A percentile compares a stretch with the other conserved stretches of the same genome.
Conservation (phyloP, 2,888 invertebrate species). For the Cataglyphis altisquamis region DNA sequence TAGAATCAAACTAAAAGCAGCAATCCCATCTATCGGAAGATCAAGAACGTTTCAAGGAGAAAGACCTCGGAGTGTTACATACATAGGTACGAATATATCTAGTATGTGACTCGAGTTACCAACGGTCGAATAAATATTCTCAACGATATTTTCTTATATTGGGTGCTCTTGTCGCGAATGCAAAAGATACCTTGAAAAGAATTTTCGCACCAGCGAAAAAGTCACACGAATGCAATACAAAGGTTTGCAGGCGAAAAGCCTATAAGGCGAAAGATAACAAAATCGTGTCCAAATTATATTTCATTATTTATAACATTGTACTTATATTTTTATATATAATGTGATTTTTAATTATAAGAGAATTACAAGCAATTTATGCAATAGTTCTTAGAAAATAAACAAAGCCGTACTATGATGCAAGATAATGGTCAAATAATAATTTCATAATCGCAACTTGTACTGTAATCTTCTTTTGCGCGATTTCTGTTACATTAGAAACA, state of each 20-base stretch:
- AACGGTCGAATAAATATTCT: constrained; percentile 59
- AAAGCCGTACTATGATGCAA: not conserved
- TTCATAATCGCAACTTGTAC: not conserved
- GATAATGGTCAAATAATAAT: not conserved
- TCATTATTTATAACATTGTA: not conserved
- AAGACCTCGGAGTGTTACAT: constrained; percentile 40
- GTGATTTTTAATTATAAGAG: too few relatives aligned
- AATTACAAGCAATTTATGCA: not conserved
- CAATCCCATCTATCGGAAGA: constrained; percentile 40
- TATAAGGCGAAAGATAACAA: too few relatives aligned
- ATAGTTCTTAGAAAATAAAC: not conserved
- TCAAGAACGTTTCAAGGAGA: constrained; percentile 39
- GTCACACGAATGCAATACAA: constrained; percentile 31
- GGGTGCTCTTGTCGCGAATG: constrained; percentile 13
- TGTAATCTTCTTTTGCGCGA: not conserved
- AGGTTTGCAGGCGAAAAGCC: not conserved
- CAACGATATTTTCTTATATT: constrained; percentile 56
- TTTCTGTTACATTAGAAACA: constrained; percentile 31
- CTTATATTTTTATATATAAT: not conserved
- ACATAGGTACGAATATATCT: constrained; percentile 49
- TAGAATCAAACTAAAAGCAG: constrained; percentile 25
- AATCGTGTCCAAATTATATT: too few relatives aligned
- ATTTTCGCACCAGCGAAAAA: constrained; percentile 32
- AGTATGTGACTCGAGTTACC: constrained; percentile 39
- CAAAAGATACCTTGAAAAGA: not conserved